Evolutionary conservation across 1,140 invertebrate genomes (phyloP).

Genomic region (Phymastichus coffea): DNA sequence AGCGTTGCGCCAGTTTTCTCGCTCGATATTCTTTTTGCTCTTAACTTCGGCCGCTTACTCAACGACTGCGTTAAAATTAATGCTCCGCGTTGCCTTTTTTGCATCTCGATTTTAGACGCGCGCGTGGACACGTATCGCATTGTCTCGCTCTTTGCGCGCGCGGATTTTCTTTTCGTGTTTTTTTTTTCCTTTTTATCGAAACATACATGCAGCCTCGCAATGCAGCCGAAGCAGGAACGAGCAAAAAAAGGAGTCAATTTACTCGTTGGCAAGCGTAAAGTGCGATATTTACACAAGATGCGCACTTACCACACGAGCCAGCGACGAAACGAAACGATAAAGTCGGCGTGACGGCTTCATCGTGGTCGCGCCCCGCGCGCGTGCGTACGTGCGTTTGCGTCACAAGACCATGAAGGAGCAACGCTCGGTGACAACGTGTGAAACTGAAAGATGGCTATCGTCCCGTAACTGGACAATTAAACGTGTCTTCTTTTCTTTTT

Average conservation of each 20-base stretch:
- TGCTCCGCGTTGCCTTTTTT: conserved; percentile 8
- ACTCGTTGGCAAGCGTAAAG: too few relatives aligned
- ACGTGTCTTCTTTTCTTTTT: too few relatives aligned
- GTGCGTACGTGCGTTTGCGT: background rate
- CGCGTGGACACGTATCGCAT: background rate
- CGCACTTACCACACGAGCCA: background rate
- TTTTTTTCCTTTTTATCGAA: background rate
- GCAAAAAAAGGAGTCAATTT: too few relatives aligned
- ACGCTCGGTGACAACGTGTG: background rate
- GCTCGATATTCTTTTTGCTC: conserved; percentile 5
- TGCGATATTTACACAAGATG: background rate
- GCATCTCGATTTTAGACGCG: background rate
- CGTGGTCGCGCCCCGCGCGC: background rate
- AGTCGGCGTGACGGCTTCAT: background rate
- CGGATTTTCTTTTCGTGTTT: background rate
- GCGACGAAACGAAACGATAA: background rate
- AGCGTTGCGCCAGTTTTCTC: too few relatives aligned
- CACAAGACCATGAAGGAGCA: background rate
- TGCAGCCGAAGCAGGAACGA: too few relatives aligned
- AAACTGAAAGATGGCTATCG: too few relatives aligned
- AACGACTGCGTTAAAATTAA: conserved; percentile 10
- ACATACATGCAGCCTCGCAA: too few relatives aligned
- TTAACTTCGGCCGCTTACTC: background rate
- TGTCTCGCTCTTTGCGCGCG: background rate
- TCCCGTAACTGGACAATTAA: too few relatives aligned